Conservation (phyloP, 2,797 vertebrate genomes). For the Lepilemur septentrionalis region DNA sequence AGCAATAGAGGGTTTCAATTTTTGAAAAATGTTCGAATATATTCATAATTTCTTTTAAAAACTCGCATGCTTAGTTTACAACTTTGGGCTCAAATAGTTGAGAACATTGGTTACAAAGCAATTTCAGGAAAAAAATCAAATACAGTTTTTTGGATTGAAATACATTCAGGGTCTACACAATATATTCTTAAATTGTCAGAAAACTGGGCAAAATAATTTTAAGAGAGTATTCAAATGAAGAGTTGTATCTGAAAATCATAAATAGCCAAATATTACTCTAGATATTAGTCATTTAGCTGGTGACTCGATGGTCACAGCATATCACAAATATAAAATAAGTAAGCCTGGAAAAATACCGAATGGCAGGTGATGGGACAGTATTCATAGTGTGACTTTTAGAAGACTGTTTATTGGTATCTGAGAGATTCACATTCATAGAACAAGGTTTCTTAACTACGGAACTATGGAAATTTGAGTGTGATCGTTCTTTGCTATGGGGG, state of each 20-base stretch:
- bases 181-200: neutral
- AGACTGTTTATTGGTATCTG: neutral
- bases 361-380: neutral
- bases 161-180: neutral
- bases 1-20: rapidly evolving
- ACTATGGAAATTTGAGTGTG: neutral
- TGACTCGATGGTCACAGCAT: neutral
- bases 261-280: neutral
- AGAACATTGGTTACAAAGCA: neutral
- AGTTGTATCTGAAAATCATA: neutral
- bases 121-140: neutral
- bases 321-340: neutral
- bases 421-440: neutral
- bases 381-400: neutral
- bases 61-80: neutral
- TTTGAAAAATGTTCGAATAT: rapidly evolving
- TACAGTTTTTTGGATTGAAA: neutral
- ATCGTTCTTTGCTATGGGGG: neutral
- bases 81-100: neutral
- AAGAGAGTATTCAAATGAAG: neutral
- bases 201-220: neutral
- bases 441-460: neutral
- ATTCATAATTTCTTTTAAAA: neutral
- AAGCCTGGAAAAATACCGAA: neutral
- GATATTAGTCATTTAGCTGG: neutral